These are phyloP conservation scores for Accipiter virgatus DNA, from an alignment of 2,113 vertebrate species.

Conservation along the genomic window DNA sequence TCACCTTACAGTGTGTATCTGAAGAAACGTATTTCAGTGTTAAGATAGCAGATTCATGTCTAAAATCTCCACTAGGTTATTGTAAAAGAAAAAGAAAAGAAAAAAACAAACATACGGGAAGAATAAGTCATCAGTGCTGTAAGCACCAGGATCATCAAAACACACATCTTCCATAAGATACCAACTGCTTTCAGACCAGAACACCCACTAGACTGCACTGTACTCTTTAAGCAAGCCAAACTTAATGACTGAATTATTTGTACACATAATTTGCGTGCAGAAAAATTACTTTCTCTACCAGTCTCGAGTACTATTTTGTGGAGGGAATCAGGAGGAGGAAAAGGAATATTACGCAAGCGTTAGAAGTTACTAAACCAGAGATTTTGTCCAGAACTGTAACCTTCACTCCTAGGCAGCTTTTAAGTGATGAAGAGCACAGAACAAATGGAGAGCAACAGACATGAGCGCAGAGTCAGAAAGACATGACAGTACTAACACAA, in stretches of 20 bases:
- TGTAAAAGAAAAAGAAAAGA: background rate
- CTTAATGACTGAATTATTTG: background rate
- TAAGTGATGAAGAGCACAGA: background rate
- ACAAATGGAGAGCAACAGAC: background rate
- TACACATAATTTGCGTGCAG: background rate
- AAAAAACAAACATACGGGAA: background rate
- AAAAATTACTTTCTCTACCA: background rate
- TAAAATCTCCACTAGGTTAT: background rate
- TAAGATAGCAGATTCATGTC: background rate
- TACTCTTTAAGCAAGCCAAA: background rate
- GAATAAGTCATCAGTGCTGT: background rate
- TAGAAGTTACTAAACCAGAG: background rate
- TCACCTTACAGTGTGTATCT: background rate
- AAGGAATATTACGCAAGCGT: background rate
- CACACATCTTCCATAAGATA: background rate
- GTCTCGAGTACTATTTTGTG: background rate
- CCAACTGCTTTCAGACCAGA: background rate
- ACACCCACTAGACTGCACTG: background rate
- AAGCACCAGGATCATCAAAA: background rate
- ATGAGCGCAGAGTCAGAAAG: background rate
- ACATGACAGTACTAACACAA: background rate
- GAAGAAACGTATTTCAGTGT: background rate
- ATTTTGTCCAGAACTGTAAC: background rate
- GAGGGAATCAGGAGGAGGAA: background rate
- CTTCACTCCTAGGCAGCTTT: background rate